Base-by-base conservation (phyloP, 2,888 invertebrate genomes). In the Drosophila limbata region DNA sequence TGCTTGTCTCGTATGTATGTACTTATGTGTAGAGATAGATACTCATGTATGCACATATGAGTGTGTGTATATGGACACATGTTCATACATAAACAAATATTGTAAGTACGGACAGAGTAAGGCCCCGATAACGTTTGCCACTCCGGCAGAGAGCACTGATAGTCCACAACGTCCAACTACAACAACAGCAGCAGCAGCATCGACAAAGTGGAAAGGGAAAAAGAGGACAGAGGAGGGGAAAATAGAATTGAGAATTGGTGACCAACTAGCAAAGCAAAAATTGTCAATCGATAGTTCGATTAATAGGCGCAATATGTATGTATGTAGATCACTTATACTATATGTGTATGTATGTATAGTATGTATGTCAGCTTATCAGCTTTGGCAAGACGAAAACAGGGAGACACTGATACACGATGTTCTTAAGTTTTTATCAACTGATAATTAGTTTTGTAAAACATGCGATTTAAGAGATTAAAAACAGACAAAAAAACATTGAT, bases 81-180 rank as follows among this genome's bases (percentile, higher is more conserved):
- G 17, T 48, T n/a, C 45, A 37, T 28, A 44, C 42, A 65, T 42
- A 55, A 17, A 31, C 45, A 52, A 40, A 64, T 57, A 59, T 47
- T 47, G 39, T 61, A 53, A 31, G 44, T 45, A 44, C 19, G 59
- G 21, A 28, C 28, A 48, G 45, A 42, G 69, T 17, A 51, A 40
- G 56, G 47, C 45, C 42, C 56, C 45, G 75, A 75, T 75, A 75
- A 75, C 63, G 61, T 31, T 69, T 78, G 61, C 73, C 75, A 77
- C 73, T 59, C 25, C 28, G 40, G 31, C 45, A 45, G 35, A 42
- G 17, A 42, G 17, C 25, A 47, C 60, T 77, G 70, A 70, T 70
- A 74, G 70, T 47, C 37, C 37, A 37, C 61, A 63, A 47, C n/a
- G 52, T 48, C 44, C 48, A 65, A 28, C 44, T 47, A 31, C 25